Evolutionary conservation across 2,888 invertebrate species (phyloP).

Genomic region (Nephrotoma guestfalica): DNA sequence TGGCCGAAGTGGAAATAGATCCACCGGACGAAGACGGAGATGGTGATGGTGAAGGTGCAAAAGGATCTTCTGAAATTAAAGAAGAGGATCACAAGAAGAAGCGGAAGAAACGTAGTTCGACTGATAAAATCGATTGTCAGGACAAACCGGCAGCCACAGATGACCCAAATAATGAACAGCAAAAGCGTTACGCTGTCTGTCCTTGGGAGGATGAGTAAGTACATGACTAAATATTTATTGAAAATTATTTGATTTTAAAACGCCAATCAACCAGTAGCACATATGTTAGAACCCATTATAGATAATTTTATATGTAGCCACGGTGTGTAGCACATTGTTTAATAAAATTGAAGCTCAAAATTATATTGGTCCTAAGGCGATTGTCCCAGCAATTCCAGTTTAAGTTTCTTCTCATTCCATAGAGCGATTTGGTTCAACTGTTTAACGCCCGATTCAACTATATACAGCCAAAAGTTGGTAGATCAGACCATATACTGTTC

Average conservation of each 20-base stretch:
- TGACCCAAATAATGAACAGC: slow-evolving; percentile 9
- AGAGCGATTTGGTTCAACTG: too few relatives aligned
- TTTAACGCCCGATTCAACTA: too few relatives aligned
- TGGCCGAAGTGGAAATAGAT: slow-evolving; percentile 54
- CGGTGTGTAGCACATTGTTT: not conserved
- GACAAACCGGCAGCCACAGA: slow-evolving; percentile 8
- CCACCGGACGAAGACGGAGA: slow-evolving; percentile 53
- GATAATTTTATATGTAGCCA: not conserved
- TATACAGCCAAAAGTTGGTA: too few relatives aligned
- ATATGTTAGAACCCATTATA: not conserved
- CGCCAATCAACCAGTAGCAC: too few relatives aligned
- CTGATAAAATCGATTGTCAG: slow-evolving; percentile 15
- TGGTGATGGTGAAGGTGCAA: slow-evolving; percentile 34
- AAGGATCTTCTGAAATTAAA: not conserved
- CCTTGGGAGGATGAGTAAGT: slow-evolving; percentile 96
- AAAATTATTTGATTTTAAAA: too few relatives aligned
- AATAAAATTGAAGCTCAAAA: not conserved
- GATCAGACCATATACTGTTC: too few relatives aligned
- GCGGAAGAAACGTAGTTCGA: not conserved
- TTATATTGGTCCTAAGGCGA: not conserved
- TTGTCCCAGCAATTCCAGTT: not conserved
- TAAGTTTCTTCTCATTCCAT: too few relatives aligned
- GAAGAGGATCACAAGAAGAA: slow-evolving; percentile 16
- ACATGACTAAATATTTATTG: slow-evolving; percentile 10
- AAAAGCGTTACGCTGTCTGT: slow-evolving; percentile 69